Conservation (phyloP, 2,797 vertebrate genomes). For the Neoniphon sammara region DNA sequence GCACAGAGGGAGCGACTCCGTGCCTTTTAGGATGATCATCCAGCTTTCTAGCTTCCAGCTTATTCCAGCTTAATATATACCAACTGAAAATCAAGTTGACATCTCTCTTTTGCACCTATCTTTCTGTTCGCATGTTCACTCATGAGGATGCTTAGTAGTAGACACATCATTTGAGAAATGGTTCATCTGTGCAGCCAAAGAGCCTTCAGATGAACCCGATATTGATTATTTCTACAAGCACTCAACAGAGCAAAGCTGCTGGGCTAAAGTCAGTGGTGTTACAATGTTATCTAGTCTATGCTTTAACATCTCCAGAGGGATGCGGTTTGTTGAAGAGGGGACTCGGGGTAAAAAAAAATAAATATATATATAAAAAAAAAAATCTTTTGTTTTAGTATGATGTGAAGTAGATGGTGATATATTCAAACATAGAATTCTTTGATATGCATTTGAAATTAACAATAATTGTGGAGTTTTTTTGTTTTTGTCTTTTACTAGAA, state of each 20-base stretch:
- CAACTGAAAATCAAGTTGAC: slow-evolving; percentile 22
- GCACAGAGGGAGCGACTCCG: slow-evolving; percentile 63
- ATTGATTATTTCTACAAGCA: slow-evolving; percentile 63
- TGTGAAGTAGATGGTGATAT: slow-evolving; percentile 65
- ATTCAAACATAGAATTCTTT: slow-evolving; percentile 73
- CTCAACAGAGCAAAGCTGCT: slow-evolving; percentile 73
- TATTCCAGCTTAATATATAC: slow-evolving; percentile 51
- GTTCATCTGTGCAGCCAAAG: slow-evolving; percentile 62
- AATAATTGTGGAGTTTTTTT: slow-evolving; percentile 47
- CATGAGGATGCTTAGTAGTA: slow-evolving; percentile 47
- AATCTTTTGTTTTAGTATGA: slow-evolving; percentile 48
- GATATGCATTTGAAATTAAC: slow-evolving; percentile 71
- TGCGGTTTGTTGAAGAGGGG: slow-evolving; percentile 58
- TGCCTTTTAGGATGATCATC: slow-evolving; percentile 33
- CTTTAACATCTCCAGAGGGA: slow-evolving; percentile 57
- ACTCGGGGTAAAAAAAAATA: background rate
- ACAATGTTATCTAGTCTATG: slow-evolving; percentile 61
- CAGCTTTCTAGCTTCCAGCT: slow-evolving; percentile 29
- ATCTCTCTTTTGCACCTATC: slow-evolving; percentile 34
- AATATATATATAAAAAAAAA: too few species aligned
- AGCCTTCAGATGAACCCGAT: slow-evolving; percentile 62
- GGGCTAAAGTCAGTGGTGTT: slow-evolving; percentile 65
- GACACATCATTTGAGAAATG: slow-evolving; percentile 45
- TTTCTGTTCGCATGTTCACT: slow-evolving; percentile 41
- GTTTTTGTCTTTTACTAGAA: slow-evolving; percentile 47